Evolutionary conservation across 2,113 vertebrate species (phyloP), one percentile per base, ranked within the genome.

Genomic region (Ciconia boyciana): DNA sequence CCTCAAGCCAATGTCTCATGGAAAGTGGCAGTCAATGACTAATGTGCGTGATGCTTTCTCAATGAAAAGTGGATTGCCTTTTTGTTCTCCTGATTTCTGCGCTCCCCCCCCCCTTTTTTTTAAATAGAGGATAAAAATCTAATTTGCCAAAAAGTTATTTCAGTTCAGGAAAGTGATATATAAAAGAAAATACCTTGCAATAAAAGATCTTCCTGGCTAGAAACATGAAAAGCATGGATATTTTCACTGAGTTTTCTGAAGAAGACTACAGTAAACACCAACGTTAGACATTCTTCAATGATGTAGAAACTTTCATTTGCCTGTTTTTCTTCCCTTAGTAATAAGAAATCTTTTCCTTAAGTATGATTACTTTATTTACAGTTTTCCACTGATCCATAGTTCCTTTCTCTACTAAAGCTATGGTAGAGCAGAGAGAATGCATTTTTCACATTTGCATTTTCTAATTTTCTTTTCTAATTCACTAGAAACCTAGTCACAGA

Each of bases 191-290:
- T 52, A 36, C 2, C 34, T 36, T 70, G 15, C 51, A 71, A n/a
- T 70, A 19, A 61, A 74, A 80, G 16, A 34, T 85, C 22, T 89
- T 96, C 41, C 31, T 87, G 64, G 11, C 26, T 83, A 54, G 31
- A 76, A 92, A 31, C 51, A 77, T 62, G 49, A 71, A 69, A 95
- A 85, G 31, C 13, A 41, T 20, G 48, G 64, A 14, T 74, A 65
- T 60, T 97, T 93, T 76, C 89, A 70, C 24, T 90, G 68, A 25
- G 22, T 79, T 82, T 95, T 83, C 89, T 46, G 13, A 95, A 71
- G 65, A 94, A 48, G 61, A 65, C 44, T 86, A 69, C 44, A 62
- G 32, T 55, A 77, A 91, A 70, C 80, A 87, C 72, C 44, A 74
- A 0, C 52, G 21, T 86, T 90, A 92, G 55, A 16, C 15, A 29